These are phyloP conservation scores for Drosophila auraria DNA, from an alignment of 1,140 invertebrate genomes.

Conservation along the genomic window DNA sequence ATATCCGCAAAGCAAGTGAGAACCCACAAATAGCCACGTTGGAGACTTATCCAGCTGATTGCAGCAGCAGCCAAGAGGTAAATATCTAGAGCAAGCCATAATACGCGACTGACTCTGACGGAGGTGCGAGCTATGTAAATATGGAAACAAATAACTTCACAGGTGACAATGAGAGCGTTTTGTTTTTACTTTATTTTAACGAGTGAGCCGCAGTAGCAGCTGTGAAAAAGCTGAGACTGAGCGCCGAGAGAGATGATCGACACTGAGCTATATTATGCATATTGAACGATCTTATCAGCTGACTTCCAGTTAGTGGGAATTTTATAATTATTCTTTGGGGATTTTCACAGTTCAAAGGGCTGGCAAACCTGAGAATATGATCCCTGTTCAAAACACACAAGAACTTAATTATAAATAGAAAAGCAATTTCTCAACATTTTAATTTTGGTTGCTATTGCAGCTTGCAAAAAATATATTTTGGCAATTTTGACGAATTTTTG, in stretches of 20 bases:
- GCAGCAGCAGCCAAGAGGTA: conserved; percentile 11
- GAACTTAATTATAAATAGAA: conserved; percentile 28
- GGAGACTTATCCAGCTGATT: conserved; percentile 31
- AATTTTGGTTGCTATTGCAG: conserved; percentile 14
- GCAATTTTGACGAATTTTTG: conserved; percentile 12
- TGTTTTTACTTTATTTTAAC: conserved; percentile 18
- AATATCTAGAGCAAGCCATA: conserved; percentile 31
- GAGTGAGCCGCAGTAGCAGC: conserved; percentile 9
- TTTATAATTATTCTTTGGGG: conserved; percentile 8
- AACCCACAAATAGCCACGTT: conserved; percentile 27
- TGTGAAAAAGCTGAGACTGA: conserved; percentile 1
- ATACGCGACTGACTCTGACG: conserved; percentile 14
- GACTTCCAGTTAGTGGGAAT: conserved; percentile 10
- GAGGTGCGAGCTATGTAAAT: conserved; percentile 35
- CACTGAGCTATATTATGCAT: not conserved
- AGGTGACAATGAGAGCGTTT: conserved; percentile 27
- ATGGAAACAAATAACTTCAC: conserved; percentile 27
- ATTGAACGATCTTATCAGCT: conserved; percentile 25
- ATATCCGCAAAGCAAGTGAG: conserved; percentile 15
- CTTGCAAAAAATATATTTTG: conserved; percentile 20
- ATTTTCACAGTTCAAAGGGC: not conserved
- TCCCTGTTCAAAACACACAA: not conserved
- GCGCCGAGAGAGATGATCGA: not conserved
- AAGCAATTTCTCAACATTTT: conserved; percentile 23
- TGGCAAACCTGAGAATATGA: not conserved